Evolutionary conservation across 2,888 invertebrate genomes (phyloP).

Genomic region (Lasioglossum marginatum): DNA sequence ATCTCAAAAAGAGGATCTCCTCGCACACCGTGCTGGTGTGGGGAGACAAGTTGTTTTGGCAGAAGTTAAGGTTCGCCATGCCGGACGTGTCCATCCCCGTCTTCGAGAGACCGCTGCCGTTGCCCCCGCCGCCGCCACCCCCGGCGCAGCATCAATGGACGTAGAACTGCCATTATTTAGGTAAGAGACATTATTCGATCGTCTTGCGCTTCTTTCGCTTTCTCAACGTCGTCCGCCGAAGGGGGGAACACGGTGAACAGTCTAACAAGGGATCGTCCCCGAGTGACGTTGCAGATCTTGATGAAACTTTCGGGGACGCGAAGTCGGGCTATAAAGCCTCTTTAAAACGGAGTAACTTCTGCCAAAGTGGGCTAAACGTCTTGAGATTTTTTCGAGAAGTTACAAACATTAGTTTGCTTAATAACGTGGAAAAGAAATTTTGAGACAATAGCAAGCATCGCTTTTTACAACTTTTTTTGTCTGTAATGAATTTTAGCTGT

Average conservation of each 20-base stretch:
- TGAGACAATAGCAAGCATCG: background rate
- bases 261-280: background rate
- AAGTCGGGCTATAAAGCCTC: too few species aligned
- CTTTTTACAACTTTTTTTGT: background rate
- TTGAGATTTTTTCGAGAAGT: background rate
- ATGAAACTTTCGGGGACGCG: background rate
- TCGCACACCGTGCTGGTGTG: conserved; percentile 96
- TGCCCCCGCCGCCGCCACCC: conserved; percentile 78
- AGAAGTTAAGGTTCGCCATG: conserved; percentile 96
- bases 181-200: conserved; percentile 57
- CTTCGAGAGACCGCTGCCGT: conserved; percentile 81
- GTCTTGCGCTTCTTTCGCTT: conserved; percentile 1
- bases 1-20: conserved; percentile 94
- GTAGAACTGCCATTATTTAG: conserved; percentile 85
- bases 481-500: too few species aligned
- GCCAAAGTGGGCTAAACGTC: background rate
- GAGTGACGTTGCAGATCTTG: background rate
- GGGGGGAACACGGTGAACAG: background rate
- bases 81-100: conserved; percentile 87
- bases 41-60: conserved; percentile 98
- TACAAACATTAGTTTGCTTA: background rate
- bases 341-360: background rate
- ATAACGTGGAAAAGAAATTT: background rate
- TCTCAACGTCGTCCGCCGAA: background rate
- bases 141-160: conserved; percentile 91